Evolutionary conservation across 2,797 vertebrate genomes (phyloP).

Genomic region (Sebastes trivittatus): DNA sequence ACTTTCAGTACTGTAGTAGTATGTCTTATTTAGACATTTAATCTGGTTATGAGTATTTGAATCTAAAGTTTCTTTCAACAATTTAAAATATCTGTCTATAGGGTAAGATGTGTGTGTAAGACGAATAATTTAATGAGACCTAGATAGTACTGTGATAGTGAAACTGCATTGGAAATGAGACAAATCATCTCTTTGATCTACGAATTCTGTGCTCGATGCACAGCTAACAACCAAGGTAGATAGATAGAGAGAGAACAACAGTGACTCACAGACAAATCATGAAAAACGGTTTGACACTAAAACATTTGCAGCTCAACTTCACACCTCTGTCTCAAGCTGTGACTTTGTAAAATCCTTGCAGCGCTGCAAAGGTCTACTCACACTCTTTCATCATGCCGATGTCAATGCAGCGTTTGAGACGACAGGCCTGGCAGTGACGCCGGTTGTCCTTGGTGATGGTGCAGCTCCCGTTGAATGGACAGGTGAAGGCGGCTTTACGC

Average conservation of each 20-base stretch:
- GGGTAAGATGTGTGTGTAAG: background rate
- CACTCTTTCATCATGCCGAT: conserved; percentile 89
- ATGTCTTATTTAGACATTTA: background rate
- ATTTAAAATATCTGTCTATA: background rate
- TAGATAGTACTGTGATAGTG: background rate
- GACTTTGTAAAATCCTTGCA: background rate
- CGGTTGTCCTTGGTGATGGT: conserved; percentile 98
- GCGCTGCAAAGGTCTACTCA: conserved; percentile 78
- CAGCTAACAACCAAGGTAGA: background rate
- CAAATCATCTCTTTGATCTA: background rate
- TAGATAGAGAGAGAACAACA: background rate
- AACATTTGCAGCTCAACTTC: background rate
- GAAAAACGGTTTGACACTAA: background rate
- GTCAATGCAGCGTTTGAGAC: conserved; percentile 91
- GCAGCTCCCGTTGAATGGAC: conserved; percentile 93
- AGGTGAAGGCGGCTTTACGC: conserved; percentile 93
- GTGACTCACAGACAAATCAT: background rate
- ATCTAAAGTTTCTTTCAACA: background rate
- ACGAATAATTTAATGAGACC: background rate
- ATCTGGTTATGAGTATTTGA: background rate
- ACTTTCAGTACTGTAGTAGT: background rate
- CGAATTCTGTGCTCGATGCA: background rate
- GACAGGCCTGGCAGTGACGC: conserved; percentile 96
- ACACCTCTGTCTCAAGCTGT: background rate
- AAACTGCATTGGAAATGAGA: background rate